phyloP scores from a whole-genome alignment of 2,113 vertebrate genomes.

The Dasyprocta punctata region DNA sequence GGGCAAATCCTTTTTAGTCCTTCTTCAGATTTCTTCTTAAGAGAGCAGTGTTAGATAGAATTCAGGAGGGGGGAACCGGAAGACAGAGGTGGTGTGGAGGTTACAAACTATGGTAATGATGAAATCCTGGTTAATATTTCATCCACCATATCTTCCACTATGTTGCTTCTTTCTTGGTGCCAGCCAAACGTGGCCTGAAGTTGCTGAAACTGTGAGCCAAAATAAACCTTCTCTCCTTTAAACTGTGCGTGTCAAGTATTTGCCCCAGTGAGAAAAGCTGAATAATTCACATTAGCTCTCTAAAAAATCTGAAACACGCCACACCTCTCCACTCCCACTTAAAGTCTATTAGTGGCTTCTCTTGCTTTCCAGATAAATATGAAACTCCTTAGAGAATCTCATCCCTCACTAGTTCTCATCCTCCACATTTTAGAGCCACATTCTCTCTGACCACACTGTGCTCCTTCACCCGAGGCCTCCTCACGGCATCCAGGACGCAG shows the following conservation, averaged over 20 bases:
- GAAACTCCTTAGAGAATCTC: not conserved
- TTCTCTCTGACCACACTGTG: not conserved
- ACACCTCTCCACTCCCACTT: not conserved
- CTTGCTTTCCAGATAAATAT: not conserved
- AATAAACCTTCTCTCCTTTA: not conserved
- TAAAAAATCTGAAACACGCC: not conserved
- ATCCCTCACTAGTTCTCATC: not conserved
- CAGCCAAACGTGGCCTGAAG: not conserved
- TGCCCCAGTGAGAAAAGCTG: not conserved
- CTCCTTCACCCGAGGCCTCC: not conserved
- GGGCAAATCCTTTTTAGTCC: not conserved
- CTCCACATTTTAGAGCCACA: not conserved
- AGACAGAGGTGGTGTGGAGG: not conserved
- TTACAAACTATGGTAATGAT: not conserved
- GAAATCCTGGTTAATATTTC: not conserved
- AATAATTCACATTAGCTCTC: not conserved
- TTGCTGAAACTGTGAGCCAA: not conserved
- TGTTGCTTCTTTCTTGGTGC: not conserved
- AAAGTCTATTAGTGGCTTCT: not conserved
- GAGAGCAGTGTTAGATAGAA: not conserved
- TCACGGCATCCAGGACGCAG: not conserved
- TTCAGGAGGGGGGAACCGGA: not conserved
- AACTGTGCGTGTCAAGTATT: not conserved
- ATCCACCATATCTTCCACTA: not conserved
- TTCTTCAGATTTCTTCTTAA: not conserved